These are phyloP conservation scores for Nineta flava DNA, from an alignment of 2,888 invertebrate species.

Conservation along the genomic window DNA sequence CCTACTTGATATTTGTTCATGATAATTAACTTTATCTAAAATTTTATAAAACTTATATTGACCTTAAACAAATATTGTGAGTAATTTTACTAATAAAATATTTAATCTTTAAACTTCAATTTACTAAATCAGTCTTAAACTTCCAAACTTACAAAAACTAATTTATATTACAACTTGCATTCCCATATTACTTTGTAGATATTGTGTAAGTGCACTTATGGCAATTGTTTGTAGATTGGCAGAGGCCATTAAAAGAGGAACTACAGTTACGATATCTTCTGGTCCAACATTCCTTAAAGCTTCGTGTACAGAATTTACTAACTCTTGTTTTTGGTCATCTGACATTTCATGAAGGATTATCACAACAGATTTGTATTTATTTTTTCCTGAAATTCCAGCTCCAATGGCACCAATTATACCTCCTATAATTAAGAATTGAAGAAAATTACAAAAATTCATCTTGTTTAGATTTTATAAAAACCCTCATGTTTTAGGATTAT, in stretches of 20 bases:
- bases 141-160: no score
- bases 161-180: background rate
- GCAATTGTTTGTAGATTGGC: background rate
- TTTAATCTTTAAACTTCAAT: no score
- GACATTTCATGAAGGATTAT: conserved; percentile 21
- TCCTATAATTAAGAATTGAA: conserved; percentile 15
- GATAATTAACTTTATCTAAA: no score
- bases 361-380: conserved; percentile 22
- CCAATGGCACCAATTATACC: conserved; percentile 21
- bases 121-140: no score
- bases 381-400: conserved; percentile 17
- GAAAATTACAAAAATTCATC: background rate
- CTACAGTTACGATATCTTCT: conserved; percentile 17
- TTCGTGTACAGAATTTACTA: conserved; percentile 15
- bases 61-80: no score
- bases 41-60: no score
- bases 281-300: conserved; percentile 15
- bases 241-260: conserved; percentile 15
- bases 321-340: conserved; percentile 16
- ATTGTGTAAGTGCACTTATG: background rate
- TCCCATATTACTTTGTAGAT: background rate
- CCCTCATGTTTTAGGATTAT: no score
- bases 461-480: background rate
- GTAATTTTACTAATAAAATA: no score
- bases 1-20: no score